Evolutionary conservation across 2,113 vertebrate species (phyloP).

Genomic region (Pluvialis apricaria): DNA sequence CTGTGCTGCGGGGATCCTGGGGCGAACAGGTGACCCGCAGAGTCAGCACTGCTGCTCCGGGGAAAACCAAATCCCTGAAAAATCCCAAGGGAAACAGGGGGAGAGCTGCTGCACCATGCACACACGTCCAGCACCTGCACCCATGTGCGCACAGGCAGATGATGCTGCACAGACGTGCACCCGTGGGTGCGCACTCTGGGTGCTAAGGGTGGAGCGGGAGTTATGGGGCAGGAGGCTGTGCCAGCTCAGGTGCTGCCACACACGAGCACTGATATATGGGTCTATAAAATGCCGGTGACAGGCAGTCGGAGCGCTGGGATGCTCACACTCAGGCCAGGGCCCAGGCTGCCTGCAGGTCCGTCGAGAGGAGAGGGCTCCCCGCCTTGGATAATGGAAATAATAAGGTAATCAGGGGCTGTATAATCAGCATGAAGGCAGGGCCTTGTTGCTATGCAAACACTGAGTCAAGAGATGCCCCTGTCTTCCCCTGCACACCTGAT

Average conservation of each 20-base stretch:
- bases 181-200: neutral
- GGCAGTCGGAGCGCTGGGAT: fast-evolving
- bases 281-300: neutral
- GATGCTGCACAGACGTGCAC: fast-evolving
- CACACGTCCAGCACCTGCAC: neutral
- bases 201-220: neutral
- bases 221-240: neutral
- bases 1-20: fast-evolving
- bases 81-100: neutral
- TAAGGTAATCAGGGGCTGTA: conserved; percentile 30
- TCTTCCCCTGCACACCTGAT: neutral
- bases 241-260: neutral
- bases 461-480: neutral
- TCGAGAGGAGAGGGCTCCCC: neutral
- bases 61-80: neutral
- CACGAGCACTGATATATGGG: fast-evolving
- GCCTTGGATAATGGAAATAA: neutral
- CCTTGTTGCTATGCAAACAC: conserved; percentile 15
- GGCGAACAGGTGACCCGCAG: too few relatives aligned
- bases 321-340: neutral
- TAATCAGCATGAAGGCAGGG: neutral
- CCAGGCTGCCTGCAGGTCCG: fast-evolving
- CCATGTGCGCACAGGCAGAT: neutral
- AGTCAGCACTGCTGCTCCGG: neutral
- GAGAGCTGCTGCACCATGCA: neutral